Evolutionary conservation across 2,888 invertebrate species (phyloP).

Genomic region (Chydorus sphaericus): DNA sequence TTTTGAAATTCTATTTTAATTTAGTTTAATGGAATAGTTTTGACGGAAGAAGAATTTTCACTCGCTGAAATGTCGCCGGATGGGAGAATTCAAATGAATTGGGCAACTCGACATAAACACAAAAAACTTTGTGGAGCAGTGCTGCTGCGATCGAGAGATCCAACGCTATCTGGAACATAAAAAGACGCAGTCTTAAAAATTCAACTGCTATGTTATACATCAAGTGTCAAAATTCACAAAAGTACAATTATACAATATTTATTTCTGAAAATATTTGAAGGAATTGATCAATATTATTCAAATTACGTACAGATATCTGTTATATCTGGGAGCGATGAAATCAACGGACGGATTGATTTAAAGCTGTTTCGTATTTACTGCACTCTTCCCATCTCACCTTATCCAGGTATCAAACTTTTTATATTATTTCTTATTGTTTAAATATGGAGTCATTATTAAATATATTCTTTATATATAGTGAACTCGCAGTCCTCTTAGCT

Average conservation of each 20-base stretch:
- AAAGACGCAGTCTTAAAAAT: neutral
- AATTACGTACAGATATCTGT: too few relatives aligned
- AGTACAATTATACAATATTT: neutral
- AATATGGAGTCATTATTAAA: too few relatives aligned
- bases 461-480: neutral
- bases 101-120: neutral
- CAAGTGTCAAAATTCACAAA: neutral
- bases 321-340: too few relatives aligned
- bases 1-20: neutral
- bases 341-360: neutral
- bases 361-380: neutral
- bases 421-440: too few relatives aligned
- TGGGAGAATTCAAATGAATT: neutral
- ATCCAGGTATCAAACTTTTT: neutral
- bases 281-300: neutral
- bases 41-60: neutral
- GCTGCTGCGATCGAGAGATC: neutral
- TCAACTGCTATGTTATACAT: neutral
- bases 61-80: neutral
- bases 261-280: neutral
- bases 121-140: neutral
- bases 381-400: neutral
- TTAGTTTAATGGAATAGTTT: neutral
- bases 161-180: neutral
- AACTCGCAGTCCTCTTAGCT: neutral